Percentiles rank a stretch among this genome's conserved stretches.
Conservation (phyloP, 2,113 vertebrate genomes). For the Ciconia boyciana region DNA sequence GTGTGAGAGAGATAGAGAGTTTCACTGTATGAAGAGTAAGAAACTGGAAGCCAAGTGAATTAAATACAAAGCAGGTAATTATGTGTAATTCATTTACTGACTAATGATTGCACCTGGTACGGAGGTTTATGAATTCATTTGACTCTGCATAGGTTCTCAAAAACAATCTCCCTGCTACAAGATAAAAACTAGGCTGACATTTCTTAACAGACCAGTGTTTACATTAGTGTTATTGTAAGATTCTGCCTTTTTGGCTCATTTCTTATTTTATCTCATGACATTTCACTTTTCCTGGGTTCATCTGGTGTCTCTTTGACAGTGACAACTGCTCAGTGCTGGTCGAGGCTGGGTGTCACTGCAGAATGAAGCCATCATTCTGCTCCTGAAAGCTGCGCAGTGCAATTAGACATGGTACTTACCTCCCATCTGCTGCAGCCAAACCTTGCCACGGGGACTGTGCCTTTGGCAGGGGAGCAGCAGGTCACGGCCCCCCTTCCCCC, state of each 20-base stretch:
- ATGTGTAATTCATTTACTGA: constrained; percentile 72
- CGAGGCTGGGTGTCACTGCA: background rate
- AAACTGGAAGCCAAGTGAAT: constrained; percentile 68
- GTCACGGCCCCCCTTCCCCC: background rate
- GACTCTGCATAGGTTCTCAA: constrained; percentile 9
- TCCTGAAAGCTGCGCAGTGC: background rate
- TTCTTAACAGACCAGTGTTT: constrained; percentile 8
- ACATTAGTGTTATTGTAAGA: background rate
- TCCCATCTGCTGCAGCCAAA: background rate
- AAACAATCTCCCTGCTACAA: constrained; percentile 22
- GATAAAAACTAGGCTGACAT: constrained; percentile 29
- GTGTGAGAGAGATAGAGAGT: constrained; percentile 37
- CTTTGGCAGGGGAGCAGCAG: background rate
- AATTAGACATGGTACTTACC: background rate
- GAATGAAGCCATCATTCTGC: background rate
- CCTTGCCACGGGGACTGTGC: background rate
- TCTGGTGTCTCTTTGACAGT: background rate
- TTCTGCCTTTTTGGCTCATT: background rate
- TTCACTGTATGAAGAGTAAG: constrained; percentile 35
- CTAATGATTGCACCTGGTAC: constrained; percentile 69
- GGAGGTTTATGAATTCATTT: constrained; percentile 49
- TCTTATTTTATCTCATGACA: background rate
- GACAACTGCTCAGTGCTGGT: background rate
- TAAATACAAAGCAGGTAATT: constrained; percentile 67
- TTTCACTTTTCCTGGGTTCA: background rate